phyloP scores from a whole-genome alignment of 2,888 invertebrate species.

The Xanthostigma xanthostigma region DNA sequence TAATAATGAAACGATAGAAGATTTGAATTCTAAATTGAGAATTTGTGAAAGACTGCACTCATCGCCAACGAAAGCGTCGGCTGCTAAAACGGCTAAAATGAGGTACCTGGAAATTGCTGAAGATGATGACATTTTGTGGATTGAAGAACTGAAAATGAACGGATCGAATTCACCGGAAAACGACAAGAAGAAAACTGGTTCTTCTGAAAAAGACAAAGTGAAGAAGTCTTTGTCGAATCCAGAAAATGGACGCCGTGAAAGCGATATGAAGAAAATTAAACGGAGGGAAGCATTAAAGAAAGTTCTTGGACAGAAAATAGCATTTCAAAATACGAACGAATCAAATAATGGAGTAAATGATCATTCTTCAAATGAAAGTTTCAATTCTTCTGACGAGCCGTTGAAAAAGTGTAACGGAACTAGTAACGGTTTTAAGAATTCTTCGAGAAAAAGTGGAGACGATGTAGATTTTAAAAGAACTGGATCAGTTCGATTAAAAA shows the following conservation, averaged over 20 bases:
- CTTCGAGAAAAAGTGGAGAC: too few relatives aligned
- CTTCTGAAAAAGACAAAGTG: neutral
- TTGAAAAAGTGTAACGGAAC: neutral
- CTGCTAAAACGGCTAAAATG: conserved; percentile 45
- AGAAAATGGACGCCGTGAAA: conserved; percentile 5
- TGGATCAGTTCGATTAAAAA: neutral
- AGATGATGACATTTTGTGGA: conserved; percentile 21
- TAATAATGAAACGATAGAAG: conserved; percentile 7
- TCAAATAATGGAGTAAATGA: too few relatives aligned
- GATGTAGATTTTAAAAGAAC: neutral
- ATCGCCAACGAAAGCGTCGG: conserved; percentile 41
- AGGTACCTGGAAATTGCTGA: conserved; percentile 35
- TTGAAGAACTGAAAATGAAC: neutral
- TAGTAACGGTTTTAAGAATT: too few relatives aligned
- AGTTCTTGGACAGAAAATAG: neutral
- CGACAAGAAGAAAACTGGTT: conserved; percentile 2
- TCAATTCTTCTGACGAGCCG: neutral
- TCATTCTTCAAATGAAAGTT: too few relatives aligned
- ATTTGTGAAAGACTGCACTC: conserved; percentile 38
- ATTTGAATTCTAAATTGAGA: conserved; percentile 18
- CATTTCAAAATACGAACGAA: neutral
- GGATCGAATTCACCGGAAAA: neutral
- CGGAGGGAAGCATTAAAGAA: conserved; percentile 10
- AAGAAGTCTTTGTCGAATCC: neutral
- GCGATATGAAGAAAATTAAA: conserved; percentile 10